Evolutionary conservation across 2,797 vertebrate species (phyloP).

Genomic region (Antennarius maculatus): DNA sequence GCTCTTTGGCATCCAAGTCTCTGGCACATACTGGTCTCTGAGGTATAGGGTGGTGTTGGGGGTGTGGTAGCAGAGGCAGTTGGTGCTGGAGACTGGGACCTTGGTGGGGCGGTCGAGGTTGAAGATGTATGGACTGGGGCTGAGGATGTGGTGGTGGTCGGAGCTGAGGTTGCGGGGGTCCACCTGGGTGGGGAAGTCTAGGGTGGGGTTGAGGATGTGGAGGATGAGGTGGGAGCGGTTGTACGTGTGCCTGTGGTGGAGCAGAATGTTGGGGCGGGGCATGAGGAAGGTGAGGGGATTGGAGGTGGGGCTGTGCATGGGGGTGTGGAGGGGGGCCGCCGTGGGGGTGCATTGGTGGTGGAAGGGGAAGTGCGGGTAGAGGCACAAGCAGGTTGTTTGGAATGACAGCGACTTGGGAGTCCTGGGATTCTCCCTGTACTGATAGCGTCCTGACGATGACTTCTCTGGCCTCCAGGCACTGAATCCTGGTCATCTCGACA

Average conservation of each 20-base stretch:
- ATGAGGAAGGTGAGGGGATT: slow-evolving; percentile 70
- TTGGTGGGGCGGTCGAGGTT: slow-evolving; percentile 67
- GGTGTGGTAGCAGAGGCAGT: slow-evolving; percentile 80
- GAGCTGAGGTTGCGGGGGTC: slow-evolving; percentile 59
- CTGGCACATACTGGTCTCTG: slow-evolving; percentile 94
- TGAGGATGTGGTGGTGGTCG: slow-evolving; percentile 65
- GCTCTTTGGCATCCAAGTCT: slow-evolving; percentile 95
- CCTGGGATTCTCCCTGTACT: slow-evolving; percentile 92
- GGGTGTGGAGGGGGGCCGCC: slow-evolving; percentile 63
- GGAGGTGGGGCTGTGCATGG: slow-evolving; percentile 65
- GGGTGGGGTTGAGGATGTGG: slow-evolving; percentile 75
- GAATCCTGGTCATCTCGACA: slow-evolving; percentile 88
- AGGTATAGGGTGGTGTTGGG: slow-evolving; percentile 82
- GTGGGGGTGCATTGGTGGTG: slow-evolving; percentile 69
- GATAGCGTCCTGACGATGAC: slow-evolving; percentile 94
- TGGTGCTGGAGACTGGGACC: slow-evolving; percentile 82
- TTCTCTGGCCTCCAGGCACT: slow-evolving; percentile 88
- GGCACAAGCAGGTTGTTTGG: slow-evolving; percentile 93
- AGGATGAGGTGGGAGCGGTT: slow-evolving; percentile 66
- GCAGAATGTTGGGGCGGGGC: slow-evolving; percentile 60
- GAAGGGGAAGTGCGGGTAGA: slow-evolving; percentile 81
- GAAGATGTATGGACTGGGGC: slow-evolving; percentile 68
- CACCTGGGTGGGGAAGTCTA: slow-evolving; percentile 53
- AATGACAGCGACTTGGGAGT: slow-evolving; percentile 86
- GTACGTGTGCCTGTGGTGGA: slow-evolving; percentile 65